These are phyloP conservation scores for Pan paniscus DNA, from an alignment of 2,113 vertebrate species.

Conservation along the genomic window DNA sequence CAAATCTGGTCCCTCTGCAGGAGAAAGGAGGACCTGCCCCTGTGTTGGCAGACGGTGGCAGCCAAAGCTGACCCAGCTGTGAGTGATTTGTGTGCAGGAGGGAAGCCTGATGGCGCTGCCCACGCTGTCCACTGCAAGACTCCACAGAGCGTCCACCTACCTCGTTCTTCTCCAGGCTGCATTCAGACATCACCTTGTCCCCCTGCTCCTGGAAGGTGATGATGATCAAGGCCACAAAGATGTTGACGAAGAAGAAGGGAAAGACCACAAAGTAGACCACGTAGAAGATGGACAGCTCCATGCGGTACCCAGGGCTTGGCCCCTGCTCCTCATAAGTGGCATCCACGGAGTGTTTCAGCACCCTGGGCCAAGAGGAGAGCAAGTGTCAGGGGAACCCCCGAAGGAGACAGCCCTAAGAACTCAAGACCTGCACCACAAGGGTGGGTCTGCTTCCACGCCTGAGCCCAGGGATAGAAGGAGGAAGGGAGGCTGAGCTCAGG, in stretches of 20 bases:
- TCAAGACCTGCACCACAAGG: background rate
- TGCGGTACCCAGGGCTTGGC: slow-evolving; percentile 95
- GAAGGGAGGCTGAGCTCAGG: background rate
- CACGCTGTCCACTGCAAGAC: background rate
- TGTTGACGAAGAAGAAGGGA: slow-evolving; percentile 99
- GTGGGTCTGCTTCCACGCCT: background rate
- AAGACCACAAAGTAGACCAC: slow-evolving; percentile 99
- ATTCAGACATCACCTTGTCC: slow-evolving; percentile 97
- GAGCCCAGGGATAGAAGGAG: background rate
- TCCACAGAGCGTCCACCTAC: slow-evolving; percentile 75
- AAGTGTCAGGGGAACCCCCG: background rate
- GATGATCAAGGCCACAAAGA: slow-evolving; percentile 98
- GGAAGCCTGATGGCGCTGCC: background rate
- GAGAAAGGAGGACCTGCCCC: background rate
- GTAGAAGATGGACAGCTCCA: slow-evolving; percentile 99
- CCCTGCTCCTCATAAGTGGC: slow-evolving; percentile 96
- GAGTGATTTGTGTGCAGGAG: rapidly evolving
- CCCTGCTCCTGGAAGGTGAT: slow-evolving; percentile 99
- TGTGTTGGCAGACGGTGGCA: background rate
- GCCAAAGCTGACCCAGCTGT: background rate
- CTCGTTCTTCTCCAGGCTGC: slow-evolving; percentile 98
- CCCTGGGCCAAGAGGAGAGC: slow-evolving; percentile 85
- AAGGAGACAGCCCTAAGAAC: background rate
- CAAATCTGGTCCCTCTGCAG: slow-evolving; percentile 86
- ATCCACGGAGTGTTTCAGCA: slow-evolving; percentile 97